Evolutionary conservation across 2,888 invertebrate genomes (phyloP).

Genomic region (Noctua fimbriata): DNA sequence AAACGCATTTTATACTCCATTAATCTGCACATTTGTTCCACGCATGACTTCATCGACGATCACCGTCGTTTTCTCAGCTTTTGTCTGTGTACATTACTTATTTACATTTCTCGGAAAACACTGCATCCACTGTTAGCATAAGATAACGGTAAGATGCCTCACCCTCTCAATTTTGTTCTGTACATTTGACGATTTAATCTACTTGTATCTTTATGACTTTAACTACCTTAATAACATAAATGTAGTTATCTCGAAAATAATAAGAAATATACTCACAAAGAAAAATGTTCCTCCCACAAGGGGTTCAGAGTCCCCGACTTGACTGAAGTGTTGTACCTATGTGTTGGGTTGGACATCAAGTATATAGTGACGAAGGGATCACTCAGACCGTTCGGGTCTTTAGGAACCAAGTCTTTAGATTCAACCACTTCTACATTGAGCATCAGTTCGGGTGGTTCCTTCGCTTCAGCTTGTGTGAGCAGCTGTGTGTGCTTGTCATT

Average conservation of each 20-base stretch:
- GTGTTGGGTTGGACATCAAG: constrained; percentile 93
- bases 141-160: constrained; percentile 38
- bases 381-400: constrained; percentile 97
- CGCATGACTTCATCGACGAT: constrained; percentile 52
- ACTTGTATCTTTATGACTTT: constrained; percentile 37
- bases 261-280: constrained; percentile 93
- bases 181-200: constrained; percentile 31
- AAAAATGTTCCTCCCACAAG: constrained; percentile 99
- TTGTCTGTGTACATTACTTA: constrained; percentile 40
- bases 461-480: constrained; percentile 93
- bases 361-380: constrained; percentile 99
- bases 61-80: constrained; percentile 33
- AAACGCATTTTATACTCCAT: constrained; percentile 23
- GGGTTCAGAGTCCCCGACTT: constrained; percentile 97
- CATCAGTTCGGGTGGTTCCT: constrained; percentile 95
- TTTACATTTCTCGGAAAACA: constrained; percentile 43
- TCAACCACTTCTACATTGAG: constrained; percentile 96
- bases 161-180: constrained; percentile 23
- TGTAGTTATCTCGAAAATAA: not conserved
- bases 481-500: constrained; percentile 94
- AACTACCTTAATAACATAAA: not conserved
- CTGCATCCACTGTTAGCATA: constrained; percentile 38
- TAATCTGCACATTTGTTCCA: constrained; percentile 44
- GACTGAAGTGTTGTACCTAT: constrained; percentile 97
- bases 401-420: constrained; percentile 95